These are phyloP conservation scores for Esox niger DNA, from an alignment of 2,113 vertebrate species.

Conservation along the genomic window DNA sequence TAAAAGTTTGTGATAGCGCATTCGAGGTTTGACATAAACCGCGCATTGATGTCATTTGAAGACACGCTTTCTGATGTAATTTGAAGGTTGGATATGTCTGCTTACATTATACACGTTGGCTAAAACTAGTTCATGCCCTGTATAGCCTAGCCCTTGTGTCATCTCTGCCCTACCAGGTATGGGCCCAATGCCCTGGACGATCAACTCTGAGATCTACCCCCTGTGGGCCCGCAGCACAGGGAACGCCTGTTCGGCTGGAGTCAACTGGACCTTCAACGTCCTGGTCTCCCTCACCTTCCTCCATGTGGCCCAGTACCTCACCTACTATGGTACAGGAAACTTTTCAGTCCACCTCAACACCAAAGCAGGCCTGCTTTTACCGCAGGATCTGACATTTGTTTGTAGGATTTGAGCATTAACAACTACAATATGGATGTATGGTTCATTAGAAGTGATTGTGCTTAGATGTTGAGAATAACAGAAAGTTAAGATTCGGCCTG, in stretches of 20 bases:
- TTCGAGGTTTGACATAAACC: no score
- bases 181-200: slow-evolving; percentile 98
- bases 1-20: no score
- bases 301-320: slow-evolving; percentile 90
- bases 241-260: slow-evolving; percentile 91
- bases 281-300: slow-evolving; percentile 94
- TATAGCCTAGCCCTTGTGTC: background rate
- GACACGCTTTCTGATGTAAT: no score
- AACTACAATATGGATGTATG: no score
- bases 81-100: no score
- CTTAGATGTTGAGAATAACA: no score
- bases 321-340: slow-evolving; percentile 84
- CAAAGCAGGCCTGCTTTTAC: slow-evolving; percentile 45
- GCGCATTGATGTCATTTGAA: no score
- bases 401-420: no score
- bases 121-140: no score
- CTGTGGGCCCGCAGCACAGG: slow-evolving; percentile 98
- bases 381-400: slow-evolving; percentile 52
- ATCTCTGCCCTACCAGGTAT: slow-evolving; percentile 73
- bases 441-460: no score
- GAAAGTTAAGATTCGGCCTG: no score
- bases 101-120: no score
- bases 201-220: slow-evolving; percentile 98
- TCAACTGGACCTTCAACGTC: slow-evolving; percentile 97
- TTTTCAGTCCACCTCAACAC: slow-evolving; percentile 24